Evolutionary conservation across 1,140 invertebrate species (phyloP).

Genomic region (Varroa destructor): DNA sequence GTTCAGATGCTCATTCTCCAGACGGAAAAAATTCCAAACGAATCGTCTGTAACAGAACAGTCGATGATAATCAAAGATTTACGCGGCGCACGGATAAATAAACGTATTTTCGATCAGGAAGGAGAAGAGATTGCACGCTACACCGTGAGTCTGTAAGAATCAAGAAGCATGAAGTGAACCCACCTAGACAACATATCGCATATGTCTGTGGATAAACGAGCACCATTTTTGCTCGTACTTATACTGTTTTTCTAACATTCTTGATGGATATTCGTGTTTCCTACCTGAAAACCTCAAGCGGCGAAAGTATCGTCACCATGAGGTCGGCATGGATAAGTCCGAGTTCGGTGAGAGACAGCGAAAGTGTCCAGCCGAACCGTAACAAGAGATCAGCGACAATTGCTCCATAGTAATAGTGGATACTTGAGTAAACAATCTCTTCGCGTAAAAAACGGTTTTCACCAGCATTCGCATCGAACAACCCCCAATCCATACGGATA

Average conservation of each 20-base stretch:
- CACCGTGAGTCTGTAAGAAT: too few species aligned
- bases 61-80: conserved; percentile 25
- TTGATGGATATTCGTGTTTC: conserved; percentile 3
- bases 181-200: too few species aligned
- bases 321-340: conserved; percentile 63
- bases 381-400: conserved; percentile 88
- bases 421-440: conserved; percentile 50
- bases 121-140: not conserved
- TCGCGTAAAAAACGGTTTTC: conserved; percentile 58
- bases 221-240: too few species aligned
- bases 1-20: conserved; percentile 98
- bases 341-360: conserved; percentile 71
- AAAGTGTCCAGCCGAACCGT: conserved; percentile 78
- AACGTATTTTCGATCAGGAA: conserved; percentile 29
- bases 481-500: conserved; percentile 95
- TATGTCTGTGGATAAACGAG: too few species aligned
- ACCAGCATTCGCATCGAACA: conserved; percentile 71
- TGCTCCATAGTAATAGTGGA: conserved; percentile 84
- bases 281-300: conserved; percentile 82
- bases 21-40: conserved; percentile 98
- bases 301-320: conserved; percentile 72
- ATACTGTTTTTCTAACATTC: not conserved
- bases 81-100: not conserved
- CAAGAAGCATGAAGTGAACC: too few species aligned
- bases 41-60: conserved; percentile 56